phyloP scores from a whole-genome alignment of 2,113 vertebrate species.

The Ictalurus furcatus region DNA sequence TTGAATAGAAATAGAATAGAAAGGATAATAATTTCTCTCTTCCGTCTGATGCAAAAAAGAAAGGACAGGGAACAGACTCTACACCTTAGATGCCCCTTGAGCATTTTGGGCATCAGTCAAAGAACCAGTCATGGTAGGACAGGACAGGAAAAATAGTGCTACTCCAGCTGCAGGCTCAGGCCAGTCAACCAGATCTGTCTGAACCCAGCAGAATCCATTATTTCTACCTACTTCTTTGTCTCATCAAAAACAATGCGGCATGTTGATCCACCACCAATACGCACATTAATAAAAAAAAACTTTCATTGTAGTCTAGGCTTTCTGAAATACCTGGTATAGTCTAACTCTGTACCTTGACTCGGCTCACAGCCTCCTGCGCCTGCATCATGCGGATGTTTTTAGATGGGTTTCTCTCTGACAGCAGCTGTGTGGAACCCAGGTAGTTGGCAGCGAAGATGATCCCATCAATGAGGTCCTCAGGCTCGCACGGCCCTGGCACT shows the following conservation, averaged over 20 bases:
- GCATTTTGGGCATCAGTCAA: not conserved
- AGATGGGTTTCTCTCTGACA: conserved; percentile 96
- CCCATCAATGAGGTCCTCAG: conserved; percentile 97
- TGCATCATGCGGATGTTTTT: conserved; percentile 99
- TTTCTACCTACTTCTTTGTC: not conserved
- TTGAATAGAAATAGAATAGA: not conserved
- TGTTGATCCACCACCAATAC: not conserved
- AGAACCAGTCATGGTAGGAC: not conserved
- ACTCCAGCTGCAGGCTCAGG: not conserved
- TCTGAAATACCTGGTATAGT: not conserved
- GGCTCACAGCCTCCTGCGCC: conserved; percentile 95
- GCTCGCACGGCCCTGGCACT: conserved; percentile 98
- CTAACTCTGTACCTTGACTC: conserved; percentile 86
- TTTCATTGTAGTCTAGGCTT: not conserved
- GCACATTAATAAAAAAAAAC: no score
- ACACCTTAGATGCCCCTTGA: not conserved
- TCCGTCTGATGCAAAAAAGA: not conserved
- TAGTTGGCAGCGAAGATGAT: conserved; percentile 99
- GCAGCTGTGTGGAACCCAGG: conserved; percentile 96
- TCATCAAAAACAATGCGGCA: not conserved
- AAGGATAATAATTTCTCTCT: not conserved
- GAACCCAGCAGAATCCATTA: not conserved
- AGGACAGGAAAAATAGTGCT: not conserved
- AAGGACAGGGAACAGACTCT: not conserved
- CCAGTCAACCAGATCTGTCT: not conserved